Percentiles rank a stretch among this genome's conserved stretches.
phyloP scores from a whole-genome alignment of 1,140 invertebrate species.

The Brachionus calyciflorus region DNA sequence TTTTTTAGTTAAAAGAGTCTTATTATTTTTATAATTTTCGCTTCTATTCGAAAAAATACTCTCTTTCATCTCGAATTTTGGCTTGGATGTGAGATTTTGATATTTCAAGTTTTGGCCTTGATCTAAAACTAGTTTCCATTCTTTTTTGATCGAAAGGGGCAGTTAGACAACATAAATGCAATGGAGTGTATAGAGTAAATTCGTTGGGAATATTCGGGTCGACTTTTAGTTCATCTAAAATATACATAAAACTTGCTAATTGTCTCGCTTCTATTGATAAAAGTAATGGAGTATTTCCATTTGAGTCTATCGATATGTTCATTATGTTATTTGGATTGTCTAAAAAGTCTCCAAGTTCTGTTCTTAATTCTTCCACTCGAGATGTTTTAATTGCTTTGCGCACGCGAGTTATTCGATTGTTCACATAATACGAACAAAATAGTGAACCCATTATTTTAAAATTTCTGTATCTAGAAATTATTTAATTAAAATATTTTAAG shows the following conservation, averaged over 20 bases:
- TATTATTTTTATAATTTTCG: not conserved
- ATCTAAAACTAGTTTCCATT: not conserved
- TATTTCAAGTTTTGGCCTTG: not conserved
- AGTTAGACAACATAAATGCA: constrained; percentile 31
- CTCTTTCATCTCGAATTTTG: not conserved
- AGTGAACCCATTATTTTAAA: constrained; percentile 6
- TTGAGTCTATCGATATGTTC: constrained; percentile 3
- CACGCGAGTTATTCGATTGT: not conserved
- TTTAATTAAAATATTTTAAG: not conserved
- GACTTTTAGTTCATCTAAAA: constrained; percentile 22
- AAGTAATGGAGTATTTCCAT: constrained; percentile 37
- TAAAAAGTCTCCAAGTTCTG: not conserved
- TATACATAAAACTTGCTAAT: constrained; percentile 11
- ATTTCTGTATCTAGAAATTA: not conserved
- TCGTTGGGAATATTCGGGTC: constrained; percentile 30
- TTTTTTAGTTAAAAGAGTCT: not conserved
- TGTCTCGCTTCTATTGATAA: not conserved
- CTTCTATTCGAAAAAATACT: not conserved
- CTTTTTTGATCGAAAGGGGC: constrained; percentile 3
- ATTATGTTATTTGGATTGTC: not conserved
- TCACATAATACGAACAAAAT: constrained; percentile 41
- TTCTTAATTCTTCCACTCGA: not conserved
- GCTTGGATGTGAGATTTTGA: not conserved
- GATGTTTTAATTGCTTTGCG: constrained; percentile 24
- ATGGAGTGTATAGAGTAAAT: not conserved